These are phyloP conservation scores for Drosophila lacteicornis DNA, from an alignment of 1,140 invertebrate species.

Conservation along the genomic window DNA sequence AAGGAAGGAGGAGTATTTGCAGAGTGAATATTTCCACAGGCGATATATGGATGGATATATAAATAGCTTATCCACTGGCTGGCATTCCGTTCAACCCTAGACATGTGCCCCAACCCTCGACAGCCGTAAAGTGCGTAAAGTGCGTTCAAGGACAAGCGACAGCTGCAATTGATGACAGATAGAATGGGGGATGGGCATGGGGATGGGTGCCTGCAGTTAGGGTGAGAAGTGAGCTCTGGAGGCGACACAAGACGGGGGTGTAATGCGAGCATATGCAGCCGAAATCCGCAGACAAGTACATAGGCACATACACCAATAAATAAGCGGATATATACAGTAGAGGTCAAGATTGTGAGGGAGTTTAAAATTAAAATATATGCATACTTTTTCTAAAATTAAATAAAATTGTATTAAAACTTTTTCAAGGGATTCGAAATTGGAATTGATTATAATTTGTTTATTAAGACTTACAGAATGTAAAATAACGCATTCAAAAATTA, in stretches of 20 bases:
- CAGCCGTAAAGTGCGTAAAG: slow-evolving; percentile 58
- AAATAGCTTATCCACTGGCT: slow-evolving; percentile 40
- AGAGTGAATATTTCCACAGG: slow-evolving; percentile 4
- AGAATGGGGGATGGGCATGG: slow-evolving; percentile 9
- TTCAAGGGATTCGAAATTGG: too few relatives aligned
- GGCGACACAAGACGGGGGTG: slow-evolving; percentile 29
- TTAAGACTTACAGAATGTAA: too few relatives aligned
- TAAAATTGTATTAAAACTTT: too few relatives aligned
- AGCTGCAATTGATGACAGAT: slow-evolving; percentile 58
- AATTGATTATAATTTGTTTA: too few relatives aligned
- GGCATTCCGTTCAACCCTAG: slow-evolving; percentile 36
- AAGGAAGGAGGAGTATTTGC: slow-evolving; percentile 2
- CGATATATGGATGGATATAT: slow-evolving; percentile 3
- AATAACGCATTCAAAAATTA: too few relatives aligned
- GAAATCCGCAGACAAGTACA: slow-evolving; percentile 38
- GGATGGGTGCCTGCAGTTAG: background rate
- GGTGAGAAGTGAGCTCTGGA: background rate
- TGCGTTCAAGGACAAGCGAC: slow-evolving; percentile 75
- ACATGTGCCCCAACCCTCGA: background rate
- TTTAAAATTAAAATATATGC: background rate
- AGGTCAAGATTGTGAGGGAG: background rate
- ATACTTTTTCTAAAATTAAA: background rate
- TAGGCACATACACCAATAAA: slow-evolving; percentile 21
- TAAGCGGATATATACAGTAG: slow-evolving; percentile 10
- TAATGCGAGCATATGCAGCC: slow-evolving; percentile 37